A percentile compares a stretch with the other conserved stretches of the same genome.
These are phyloP conservation scores for Tursiops truncatus DNA, from an alignment of 2,113 vertebrate species.

Conservation along the genomic window DNA sequence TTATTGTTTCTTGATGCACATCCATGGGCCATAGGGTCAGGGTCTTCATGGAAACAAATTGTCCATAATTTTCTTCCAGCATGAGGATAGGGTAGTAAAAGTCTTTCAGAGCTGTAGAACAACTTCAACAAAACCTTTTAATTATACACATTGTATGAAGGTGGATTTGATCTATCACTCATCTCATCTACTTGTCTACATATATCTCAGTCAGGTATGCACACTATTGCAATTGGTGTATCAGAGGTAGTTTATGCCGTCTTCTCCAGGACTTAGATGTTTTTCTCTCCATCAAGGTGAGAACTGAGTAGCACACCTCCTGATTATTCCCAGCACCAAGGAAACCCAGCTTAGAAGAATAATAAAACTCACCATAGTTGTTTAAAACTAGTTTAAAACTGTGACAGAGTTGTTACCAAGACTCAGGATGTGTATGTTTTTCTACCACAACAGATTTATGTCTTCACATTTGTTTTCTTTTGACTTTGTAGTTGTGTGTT, in stretches of 20 bases:
- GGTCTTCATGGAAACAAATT: constrained; percentile 42
- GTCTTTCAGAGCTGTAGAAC: not conserved
- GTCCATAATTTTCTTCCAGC: not conserved
- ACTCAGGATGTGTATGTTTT: not conserved
- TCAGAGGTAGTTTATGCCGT: not conserved
- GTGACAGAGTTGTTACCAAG: not conserved
- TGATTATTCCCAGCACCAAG: not conserved
- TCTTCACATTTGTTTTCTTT: constrained; percentile 26
- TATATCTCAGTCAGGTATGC: not conserved
- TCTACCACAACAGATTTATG: not conserved
- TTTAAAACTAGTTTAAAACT: not conserved
- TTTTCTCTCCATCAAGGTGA: not conserved
- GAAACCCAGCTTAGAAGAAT: not conserved
- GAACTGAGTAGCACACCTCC: not conserved
- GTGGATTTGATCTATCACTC: not conserved
- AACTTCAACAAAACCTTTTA: not conserved
- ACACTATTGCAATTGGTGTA: not conserved
- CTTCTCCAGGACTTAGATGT: not conserved
- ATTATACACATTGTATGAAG: not conserved
- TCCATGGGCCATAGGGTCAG: not conserved
- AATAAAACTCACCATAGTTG: not conserved
- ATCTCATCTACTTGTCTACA: not conserved
- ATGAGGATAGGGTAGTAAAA: not conserved
- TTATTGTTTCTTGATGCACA: constrained; percentile 16
- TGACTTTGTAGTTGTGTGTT: not conserved